phyloP scores from a whole-genome alignment of 2,888 invertebrate genomes.

The Atherix ibis region DNA sequence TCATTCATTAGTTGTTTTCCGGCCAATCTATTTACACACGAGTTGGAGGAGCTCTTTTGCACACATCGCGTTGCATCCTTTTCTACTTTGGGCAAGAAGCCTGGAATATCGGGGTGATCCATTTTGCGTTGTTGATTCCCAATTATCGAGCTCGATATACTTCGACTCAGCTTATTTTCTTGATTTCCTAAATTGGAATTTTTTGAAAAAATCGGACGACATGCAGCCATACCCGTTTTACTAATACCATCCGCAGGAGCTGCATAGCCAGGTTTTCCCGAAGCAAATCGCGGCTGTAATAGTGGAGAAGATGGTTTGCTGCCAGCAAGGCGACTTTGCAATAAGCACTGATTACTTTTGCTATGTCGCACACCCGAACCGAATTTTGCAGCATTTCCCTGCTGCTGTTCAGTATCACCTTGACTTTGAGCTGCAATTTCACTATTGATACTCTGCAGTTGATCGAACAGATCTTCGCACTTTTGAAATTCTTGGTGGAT shows the following conservation, averaged over 20 bases:
- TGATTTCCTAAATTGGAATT: too few species aligned
- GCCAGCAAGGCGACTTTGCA: constrained; percentile 20
- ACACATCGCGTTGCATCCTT: background rate
- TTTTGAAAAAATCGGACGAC: too few species aligned
- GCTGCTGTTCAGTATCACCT: constrained; percentile 19
- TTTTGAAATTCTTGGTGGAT: constrained; percentile 31
- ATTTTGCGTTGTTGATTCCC: constrained; percentile 13
- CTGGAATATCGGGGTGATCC: constrained; percentile 12
- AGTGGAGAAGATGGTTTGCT: background rate
- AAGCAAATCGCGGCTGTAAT: constrained; percentile 12
- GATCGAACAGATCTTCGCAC: constrained; percentile 31
- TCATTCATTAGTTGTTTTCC: constrained; percentile 31
- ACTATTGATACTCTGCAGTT: constrained; percentile 19
- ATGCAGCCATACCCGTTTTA: too few species aligned
- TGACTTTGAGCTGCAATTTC: constrained; percentile 9
- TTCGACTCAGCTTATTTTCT: constrained; percentile 22
- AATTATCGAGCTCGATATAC: constrained; percentile 29
- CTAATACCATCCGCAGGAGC: too few species aligned
- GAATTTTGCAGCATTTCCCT: constrained; percentile 22
- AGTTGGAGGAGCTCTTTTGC: constrained; percentile 17
- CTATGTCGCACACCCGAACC: too few species aligned
- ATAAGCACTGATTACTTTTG: too few species aligned
- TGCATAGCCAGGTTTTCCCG: too few species aligned
- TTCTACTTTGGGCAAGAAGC: constrained; percentile 10
- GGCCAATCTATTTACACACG: constrained; percentile 16